Evolutionary conservation across 2,888 invertebrate genomes (phyloP), one percentile per base, ranked within the genome.

Genomic region (Ischnura elegans): DNA sequence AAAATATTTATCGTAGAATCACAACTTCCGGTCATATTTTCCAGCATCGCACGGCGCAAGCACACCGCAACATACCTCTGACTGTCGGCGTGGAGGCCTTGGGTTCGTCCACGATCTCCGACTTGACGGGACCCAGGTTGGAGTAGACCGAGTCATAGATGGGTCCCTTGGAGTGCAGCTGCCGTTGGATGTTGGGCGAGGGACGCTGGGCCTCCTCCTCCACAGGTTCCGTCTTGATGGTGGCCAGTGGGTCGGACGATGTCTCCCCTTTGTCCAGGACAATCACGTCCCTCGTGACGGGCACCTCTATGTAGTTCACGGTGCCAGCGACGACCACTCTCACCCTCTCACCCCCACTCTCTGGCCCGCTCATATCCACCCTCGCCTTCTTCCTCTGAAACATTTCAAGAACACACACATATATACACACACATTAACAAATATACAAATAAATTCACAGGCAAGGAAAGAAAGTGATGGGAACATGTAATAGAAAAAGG

Each of bases 121-220:
- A 2, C 13, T 76, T 76, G 8, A 76, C 76, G 2, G 76, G 36
- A n/a, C 76, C 76, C 0, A 76, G 76, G 76, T 36, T 76, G 2
- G 36, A 36, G 76, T 36, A 76, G 1, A 36, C 76, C 16, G 76
- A 76, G 36, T 76, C 36, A 36, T 36, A 76, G 36, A 76, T 36
- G 10, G 76, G 36, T 13, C 29, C 76, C 10, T 16, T 4, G 0
- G 21, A 13, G 29, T 2, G n/a, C n/a, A 8, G 6, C 25, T 61
- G 61, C 66, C 4, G 29, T 66, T n/a, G 6, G 0, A 0, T 0
- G 0, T 4, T 2, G 0, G 0, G 13, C 0, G 36, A 29, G 1
- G 5, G 10, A 0, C 10, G 10, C 13, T 1, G 1, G 2, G 29
- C 76, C 0, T 8, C 25, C 2, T 61, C 19, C 25, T 61, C 55